Evolutionary conservation across 2,888 invertebrate genomes (phyloP).

Genomic region (Pollenia griseotomentosa): DNA sequence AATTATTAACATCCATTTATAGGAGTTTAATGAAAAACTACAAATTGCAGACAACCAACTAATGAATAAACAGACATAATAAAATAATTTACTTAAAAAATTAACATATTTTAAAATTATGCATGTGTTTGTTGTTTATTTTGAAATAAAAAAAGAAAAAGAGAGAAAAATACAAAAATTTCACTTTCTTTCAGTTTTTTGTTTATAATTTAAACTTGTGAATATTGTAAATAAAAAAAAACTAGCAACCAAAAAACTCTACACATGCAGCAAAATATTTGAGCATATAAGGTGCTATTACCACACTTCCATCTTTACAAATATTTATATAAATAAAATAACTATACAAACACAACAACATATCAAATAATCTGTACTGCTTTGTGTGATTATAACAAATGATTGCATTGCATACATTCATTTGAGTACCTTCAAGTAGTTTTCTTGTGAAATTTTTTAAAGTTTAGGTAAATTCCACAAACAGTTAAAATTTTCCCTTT

Average conservation of each 20-base stretch:
- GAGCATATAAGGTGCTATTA: constrained; percentile 23
- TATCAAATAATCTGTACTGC: not conserved
- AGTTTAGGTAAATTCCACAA: not conserved
- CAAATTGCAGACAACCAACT: not conserved
- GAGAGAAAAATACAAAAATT: constrained; percentile 39
- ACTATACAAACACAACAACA: not conserved
- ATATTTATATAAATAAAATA: not conserved
- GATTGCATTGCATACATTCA: not conserved
- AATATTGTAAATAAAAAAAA: constrained; percentile 8
- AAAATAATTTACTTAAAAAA: constrained; percentile 45
- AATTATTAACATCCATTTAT: constrained; percentile 39
- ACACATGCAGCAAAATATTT: not conserved
- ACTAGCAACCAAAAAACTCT: constrained; percentile 1
- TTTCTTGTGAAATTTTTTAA: constrained; percentile 12
- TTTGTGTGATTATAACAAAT: not conserved
- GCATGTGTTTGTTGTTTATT: not conserved
- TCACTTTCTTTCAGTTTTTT: constrained; percentile 58
- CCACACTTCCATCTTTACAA: constrained; percentile 15
- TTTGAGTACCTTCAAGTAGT: not conserved
- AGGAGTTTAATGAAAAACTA: constrained; percentile 44
- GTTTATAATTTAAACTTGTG: constrained; percentile 12
- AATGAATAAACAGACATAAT: not conserved
- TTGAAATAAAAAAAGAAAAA: not conserved
- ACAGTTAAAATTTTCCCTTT: constrained; percentile 17
- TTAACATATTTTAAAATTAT: constrained; percentile 52